Base-by-base conservation (phyloP, 2,113 vertebrate genomes). In the Phalacrocorax carbo region DNA sequence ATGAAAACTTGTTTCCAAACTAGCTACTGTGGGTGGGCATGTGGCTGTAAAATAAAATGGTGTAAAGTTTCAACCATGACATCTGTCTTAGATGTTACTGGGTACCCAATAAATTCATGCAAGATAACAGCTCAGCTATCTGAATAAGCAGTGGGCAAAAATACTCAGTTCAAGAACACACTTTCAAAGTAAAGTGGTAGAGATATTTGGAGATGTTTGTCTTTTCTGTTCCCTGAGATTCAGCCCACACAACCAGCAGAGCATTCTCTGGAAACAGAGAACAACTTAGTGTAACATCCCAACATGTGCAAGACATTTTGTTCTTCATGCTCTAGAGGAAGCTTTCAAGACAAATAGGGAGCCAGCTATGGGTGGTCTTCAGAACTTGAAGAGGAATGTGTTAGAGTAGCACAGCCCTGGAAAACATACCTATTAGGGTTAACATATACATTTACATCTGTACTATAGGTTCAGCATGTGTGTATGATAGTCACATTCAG, bases 251-350 rank as follows among this genome's bases (percentile, higher is more conserved):
- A 96, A 44, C 42, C 81, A 89, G 42, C 60, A 80, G 64, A 86
- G 32, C 23, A 32, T 57, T 82, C 55, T 90, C 65, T 61, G 75
- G 73, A 88, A 97, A 96, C 86, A 81, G 30, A 80, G 70, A 94
- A 77, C 77, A 90, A 58, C 66, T 90, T 52, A 86, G 70, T 94
- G 93, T 61, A 88, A 93, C 82, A 84, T 93, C 83, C 68, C 95
- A 91, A 93, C 96, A 96, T 91, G 57, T 97, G 95, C 89, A 97
- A 97, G 90, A 88, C 83, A 95, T 96, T 98, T 97, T 91, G 89
- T 94, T 94, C 93, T 66, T 86, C 82, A 29, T 72, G 89, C 93
- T 96, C 64, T 77, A 64, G 70, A 97, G 82, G 61, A 89, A 95
- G 65, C 86, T 48, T 91, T 94, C 91, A 91, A 97, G 69, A 86